Percentiles rank a stretch among this genome's conserved stretches.
Evolutionary conservation across 2,113 vertebrate species (phyloP).

Genomic region (Empidonax alnorum): DNA sequence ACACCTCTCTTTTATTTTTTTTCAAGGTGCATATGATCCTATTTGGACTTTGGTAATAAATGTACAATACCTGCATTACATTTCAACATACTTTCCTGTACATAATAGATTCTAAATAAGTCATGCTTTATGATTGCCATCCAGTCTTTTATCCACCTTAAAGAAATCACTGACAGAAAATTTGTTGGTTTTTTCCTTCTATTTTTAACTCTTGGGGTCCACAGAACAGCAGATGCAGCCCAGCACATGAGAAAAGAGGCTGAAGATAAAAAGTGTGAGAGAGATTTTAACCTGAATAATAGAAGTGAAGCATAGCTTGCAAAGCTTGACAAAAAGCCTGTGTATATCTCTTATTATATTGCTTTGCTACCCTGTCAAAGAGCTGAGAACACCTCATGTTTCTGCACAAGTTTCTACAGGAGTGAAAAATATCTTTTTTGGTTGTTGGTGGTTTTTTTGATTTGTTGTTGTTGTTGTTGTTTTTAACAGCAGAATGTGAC

Average conservation of each 20-base stretch:
- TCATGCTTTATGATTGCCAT: accelerated
- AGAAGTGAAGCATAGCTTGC: background rate
- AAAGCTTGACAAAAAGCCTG: background rate
- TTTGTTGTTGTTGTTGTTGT: no score
- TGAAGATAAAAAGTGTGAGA: background rate
- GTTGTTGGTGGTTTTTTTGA: no score
- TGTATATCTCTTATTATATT: background rate
- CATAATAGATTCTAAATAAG: background rate
- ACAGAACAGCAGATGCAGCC: background rate
- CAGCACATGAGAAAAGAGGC: background rate
- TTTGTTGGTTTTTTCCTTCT: background rate
- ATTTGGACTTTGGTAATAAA: background rate
- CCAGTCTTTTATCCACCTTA: background rate
- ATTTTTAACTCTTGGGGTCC: background rate
- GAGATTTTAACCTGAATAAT: background rate
- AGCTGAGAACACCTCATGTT: background rate
- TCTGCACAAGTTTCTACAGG: background rate
- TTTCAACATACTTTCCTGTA: background rate
- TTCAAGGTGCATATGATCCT: background rate
- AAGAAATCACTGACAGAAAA: background rate
- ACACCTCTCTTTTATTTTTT: background rate
- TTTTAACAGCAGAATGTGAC: background rate
- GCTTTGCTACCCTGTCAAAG: background rate
- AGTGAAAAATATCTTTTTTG: no score
- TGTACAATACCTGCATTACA: background rate